Base-by-base conservation (phyloP, 2,888 invertebrate species). In the Andrena marginata region DNA sequence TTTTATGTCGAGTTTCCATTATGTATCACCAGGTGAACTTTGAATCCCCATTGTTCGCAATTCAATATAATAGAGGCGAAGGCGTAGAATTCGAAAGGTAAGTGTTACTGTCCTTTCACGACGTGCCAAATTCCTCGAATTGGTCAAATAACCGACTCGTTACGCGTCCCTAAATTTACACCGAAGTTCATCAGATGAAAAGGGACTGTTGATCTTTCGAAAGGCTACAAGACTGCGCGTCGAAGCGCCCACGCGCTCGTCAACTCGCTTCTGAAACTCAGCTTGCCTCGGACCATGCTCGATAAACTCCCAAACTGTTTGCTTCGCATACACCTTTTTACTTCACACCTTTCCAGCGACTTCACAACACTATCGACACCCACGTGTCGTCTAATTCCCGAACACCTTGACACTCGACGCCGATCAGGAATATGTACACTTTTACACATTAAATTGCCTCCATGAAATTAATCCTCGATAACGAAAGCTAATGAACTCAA, bases 291-390 rank as follows among this genome's bases (percentile, higher is more conserved):
- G 67, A 35, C 74, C 79, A 76, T 82, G 73, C 84, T 84, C 88
- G 77, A 89, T 88, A 88, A 72, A 84, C 89, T 82, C 77, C 65
- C 65, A 75, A 80, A 72, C 54, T 81, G 88, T 88, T 89, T 88
- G 85, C 84, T 78, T 68, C 78, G 70, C 79, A 64, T 79, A 82
- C 77, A 89, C 74, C 49, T 84, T 82, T 85, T 85, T 83, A 83
- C 75, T 81, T 87, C 76, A 77, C 89, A 82, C 85, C 83, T 80
- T 86, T 73, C 72, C 65, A 74, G 59, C 80, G 70, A 63, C 76
- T 73, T 85, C 82, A 85, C 65, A 85, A 85, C 62, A 79, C 80
- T 70, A 54, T 63, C 82, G 72, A 59, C 77, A 48, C 77, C 69
- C 69, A 80, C 81, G 71, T 29, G 60, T 51, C 23, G 59, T 70